Percentiles rank a stretch among this genome's conserved stretches.
Conservation (phyloP, 53 echinoderm and acorn worm species). For the Apostichopus leukothele region DNA sequence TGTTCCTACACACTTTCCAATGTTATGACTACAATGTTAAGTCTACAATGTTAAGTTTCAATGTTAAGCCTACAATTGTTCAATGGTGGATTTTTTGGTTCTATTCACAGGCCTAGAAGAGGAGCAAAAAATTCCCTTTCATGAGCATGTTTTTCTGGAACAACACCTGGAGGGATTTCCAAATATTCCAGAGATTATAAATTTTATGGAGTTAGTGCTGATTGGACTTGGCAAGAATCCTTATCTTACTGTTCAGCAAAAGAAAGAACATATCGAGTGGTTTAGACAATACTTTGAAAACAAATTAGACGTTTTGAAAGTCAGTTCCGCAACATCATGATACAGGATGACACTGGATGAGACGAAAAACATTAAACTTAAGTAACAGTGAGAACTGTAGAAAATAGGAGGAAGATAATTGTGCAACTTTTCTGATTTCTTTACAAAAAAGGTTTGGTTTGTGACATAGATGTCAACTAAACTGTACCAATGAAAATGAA, state of each 20-base stretch:
- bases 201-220: constrained; percentile 94
- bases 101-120: constrained; percentile 81
- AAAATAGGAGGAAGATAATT: too few species aligned
- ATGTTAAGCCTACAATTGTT: too few species aligned
- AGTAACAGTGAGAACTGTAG: too few species aligned
- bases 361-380: background rate
- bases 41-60: too few species aligned
- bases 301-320: constrained; percentile 65
- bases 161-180: constrained; percentile 80
- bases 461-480: too few species aligned
- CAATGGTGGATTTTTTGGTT: background rate
- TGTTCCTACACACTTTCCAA: too few species aligned
- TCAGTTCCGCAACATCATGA: constrained; percentile 2
- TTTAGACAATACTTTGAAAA: constrained; percentile 84
- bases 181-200: constrained; percentile 60
- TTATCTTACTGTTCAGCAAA: constrained; percentile 85
- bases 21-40: too few species aligned
- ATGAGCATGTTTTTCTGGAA: constrained; percentile 92
- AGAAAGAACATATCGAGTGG: constrained; percentile 90
- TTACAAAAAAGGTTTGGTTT: too few species aligned
- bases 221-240: constrained; percentile 85
- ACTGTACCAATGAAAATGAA: too few species aligned
- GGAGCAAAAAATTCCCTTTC: constrained; percentile 78
- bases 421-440: too few species aligned
- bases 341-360: background rate